phyloP scores from a whole-genome alignment of 2,888 invertebrate genomes.

The Hypsopygia costalis region DNA sequence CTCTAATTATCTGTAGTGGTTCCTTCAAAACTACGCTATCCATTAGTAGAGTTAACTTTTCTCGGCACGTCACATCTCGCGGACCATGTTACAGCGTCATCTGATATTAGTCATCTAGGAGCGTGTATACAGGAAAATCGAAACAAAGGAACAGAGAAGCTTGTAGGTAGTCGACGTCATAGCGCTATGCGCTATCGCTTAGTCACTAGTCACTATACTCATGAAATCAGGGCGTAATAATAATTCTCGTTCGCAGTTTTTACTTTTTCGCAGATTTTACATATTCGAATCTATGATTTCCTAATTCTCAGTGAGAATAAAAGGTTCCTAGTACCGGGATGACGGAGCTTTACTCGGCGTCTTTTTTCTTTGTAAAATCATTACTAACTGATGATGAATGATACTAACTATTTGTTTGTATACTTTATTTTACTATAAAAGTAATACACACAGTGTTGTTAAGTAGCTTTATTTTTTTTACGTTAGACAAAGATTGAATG shows the following conservation, averaged over 20 bases:
- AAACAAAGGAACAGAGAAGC: constrained; percentile 40
- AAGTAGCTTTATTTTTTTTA: too few species aligned
- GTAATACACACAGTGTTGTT: too few species aligned
- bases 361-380: too few species aligned
- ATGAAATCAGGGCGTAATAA: background rate
- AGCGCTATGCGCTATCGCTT: constrained; percentile 14
- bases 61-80: constrained; percentile 32
- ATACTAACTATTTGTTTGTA: too few species aligned
- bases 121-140: constrained; percentile 40
- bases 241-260: constrained; percentile 6
- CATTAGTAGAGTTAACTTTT: constrained; percentile 61
- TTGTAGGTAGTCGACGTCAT: background rate
- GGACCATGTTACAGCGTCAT: constrained; percentile 44
- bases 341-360: too few species aligned
- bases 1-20: constrained; percentile 67
- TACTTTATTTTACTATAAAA: too few species aligned
- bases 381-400: too few species aligned
- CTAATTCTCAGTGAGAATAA: too few species aligned
- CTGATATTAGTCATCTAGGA: constrained; percentile 54
- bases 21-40: constrained; percentile 61
- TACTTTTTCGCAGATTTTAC: too few species aligned
- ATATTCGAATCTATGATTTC: too few species aligned
- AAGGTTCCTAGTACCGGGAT: too few species aligned
- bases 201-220: constrained; percentile 9
- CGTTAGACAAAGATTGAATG: too few species aligned